Evolutionary conservation across 2,797 vertebrate genomes (phyloP), one percentile per base, ranked within the genome.

Genomic region (Chromobotia macracanthus): DNA sequence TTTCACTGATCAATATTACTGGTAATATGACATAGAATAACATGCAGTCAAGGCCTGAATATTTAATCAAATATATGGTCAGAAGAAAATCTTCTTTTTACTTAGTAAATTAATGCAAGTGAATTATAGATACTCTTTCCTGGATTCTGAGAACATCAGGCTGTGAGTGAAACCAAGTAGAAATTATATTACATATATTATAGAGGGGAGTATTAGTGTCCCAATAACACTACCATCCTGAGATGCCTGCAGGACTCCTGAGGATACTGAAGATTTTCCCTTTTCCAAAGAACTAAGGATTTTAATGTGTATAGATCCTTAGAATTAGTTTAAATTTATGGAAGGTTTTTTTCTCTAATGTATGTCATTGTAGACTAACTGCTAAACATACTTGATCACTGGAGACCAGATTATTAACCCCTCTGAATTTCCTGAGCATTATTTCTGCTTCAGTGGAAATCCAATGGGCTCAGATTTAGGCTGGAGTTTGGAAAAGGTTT

Each of bases 101-200:
- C 60, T 60, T 79, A 71, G 83, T 80, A 84, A 83, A 87, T 88
- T 87, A 86, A 63, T 80, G 60, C 53, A 56, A 76, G 65, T 88
- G 83, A 88, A 89, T 88, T 86, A 87, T 88, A 82, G 70, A 86
- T 89, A 79, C 55, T 81, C 83, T 83, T 65, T 83, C 21, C 56
- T 64, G 60, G 65, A 83, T 85, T 87, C 56, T 74, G 72, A n/a
- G n/a, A 82, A 55, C 80, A 80, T 80, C 79, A 35, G 77, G 73
- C 75, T 78, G 68, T 81, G 75, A 84, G 80, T 77, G 80, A 77
- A 80, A 87, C 80, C 51, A 69, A 78, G 73, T 80, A 77, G 79
- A 85, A 84, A 86, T 83, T 28, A 86, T 83, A 81, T 79, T 76
- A 82, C 75, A 84, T 83, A 77, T 77, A 86, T 87, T 82, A 85